Percentiles rank a stretch among this genome's conserved stretches.
phyloP scores from a whole-genome alignment of 2,113 vertebrate species.

The Callaeas wilsoni region DNA sequence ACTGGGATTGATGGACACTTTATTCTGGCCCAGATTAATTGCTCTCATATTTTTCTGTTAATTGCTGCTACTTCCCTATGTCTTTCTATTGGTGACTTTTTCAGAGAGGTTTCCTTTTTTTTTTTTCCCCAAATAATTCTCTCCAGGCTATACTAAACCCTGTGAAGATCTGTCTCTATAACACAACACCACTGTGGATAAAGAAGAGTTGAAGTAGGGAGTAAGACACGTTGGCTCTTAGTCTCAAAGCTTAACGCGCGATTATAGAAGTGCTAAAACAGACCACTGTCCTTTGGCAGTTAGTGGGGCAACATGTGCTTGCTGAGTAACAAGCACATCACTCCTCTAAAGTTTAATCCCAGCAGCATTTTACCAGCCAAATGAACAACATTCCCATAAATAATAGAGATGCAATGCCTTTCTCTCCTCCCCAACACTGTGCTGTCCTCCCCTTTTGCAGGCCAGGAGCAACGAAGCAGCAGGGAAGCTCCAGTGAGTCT shows the following conservation, averaged over 20 bases:
- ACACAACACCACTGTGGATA: not conserved
- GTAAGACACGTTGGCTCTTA: not conserved
- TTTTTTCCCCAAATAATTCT: not conserved
- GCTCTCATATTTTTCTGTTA: not conserved
- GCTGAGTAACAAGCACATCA: not conserved
- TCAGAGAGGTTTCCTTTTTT: not conserved
- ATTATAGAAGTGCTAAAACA: not conserved
- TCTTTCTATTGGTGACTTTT: not conserved
- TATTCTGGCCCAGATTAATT: not conserved
- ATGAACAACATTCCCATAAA: not conserved
- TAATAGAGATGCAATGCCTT: not conserved
- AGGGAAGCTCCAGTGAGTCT: not conserved
- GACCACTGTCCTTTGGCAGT: not conserved
- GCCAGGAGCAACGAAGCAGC: not conserved
- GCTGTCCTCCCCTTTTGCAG: not conserved
- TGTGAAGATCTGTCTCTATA: not conserved
- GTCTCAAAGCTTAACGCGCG: not conserved
- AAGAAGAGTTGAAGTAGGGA: not conserved
- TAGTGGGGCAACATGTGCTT: not conserved
- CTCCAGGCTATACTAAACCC: not conserved
- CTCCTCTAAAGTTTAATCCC: not conserved
- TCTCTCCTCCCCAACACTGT: not conserved
- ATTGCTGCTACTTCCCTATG: not conserved
- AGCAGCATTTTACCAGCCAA: not conserved
- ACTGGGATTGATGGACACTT: not conserved